Evolutionary conservation across 2,797 vertebrate genomes (phyloP), one percentile per base, ranked within the genome.

Genomic region (Falco peregrinus): DNA sequence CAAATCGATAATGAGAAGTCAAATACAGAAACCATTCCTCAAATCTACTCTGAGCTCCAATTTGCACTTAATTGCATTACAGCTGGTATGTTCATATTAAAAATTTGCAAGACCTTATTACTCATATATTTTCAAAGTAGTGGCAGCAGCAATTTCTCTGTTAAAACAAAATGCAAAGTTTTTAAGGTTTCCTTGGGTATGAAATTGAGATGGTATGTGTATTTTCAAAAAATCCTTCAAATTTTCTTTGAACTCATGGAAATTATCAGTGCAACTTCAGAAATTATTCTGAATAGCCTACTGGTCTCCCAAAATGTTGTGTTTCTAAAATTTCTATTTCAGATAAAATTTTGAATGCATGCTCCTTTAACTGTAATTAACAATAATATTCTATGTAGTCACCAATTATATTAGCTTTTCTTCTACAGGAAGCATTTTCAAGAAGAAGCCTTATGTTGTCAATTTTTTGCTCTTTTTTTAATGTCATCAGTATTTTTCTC

Each of bases 1-100:
- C 20, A 86, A 85, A 92, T 90, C 91, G 63, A 47, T 92, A 91
- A 94, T 91, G 54, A 96, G 76, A 83, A 95, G 84, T 95, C 61
- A 73, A 82, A 88, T 89, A 86, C 53, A 56, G 56, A 92, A 94
- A 76, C 70, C 3, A 0, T 91, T 95, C 51, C 56, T 93, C 56
- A 84, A 74, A 82, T 94, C 43, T 84, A 39, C 73, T 87, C 15
- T 29, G 69, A 18, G 87, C 61, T 93, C 59, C 41, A 91, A 28
- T 92, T 91, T 96, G 63, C 69, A 73, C 51, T 93, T 96, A 95
- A 91, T 95, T 94, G 56, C 47, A 37, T 74, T 95, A 60, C 73
- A 84, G 7, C 74, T 79, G 20, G 15, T 71, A 29, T 94, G 94
- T 89, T 95, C 94, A 71, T 94, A 76, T 93, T 92, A 91, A 90